Evolutionary conservation across 2,797 vertebrate species (phyloP), one percentile per base, ranked within the genome.

Genomic region (Acanthurus leucopareius): DNA sequence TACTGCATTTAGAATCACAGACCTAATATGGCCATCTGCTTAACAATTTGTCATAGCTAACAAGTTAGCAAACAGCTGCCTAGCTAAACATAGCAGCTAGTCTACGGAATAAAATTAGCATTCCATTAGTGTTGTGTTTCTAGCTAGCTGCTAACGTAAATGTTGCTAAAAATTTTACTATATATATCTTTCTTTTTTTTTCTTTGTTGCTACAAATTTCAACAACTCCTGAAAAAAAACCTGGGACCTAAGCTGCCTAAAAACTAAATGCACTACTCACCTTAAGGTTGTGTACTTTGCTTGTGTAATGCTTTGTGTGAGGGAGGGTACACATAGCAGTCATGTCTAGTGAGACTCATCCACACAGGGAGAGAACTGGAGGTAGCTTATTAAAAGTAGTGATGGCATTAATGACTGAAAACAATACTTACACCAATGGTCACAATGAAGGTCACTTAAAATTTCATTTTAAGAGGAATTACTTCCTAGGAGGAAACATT

Each of bases 371-470:
- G 13, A 14, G 32, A 52, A 40, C 2, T 2, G 10, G 9, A 25
- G 15, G 7, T 14, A 7, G 10, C n/a, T 28, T 56, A 5, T 42
- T 22, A 6, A 51, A 10, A n/a, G 8, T 48, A 47, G 2, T 35
- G n/a, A 13, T 62, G 44, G 45, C 40, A 54, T 73, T 28, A 47
- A n/a, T 11, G 19, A 2, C n/a, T 57, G 54, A 54, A 77, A 44
- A n/a, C 0, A 38, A 0, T 58, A 32, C 65, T 64, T 25, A 35
- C 11, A 62, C 25, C 13, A 42, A 0, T 45, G 5, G 11, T 47
- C 28, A 44, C 38, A 25, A 10, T 44, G 4, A 20, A 32, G 25
- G 32, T 53, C 6, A 51, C 28, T 13, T 28, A 72, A 59, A 1
- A 19, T 77, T 51, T 56, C 49, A 10, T 28, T 69, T 67, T 28